Evolutionary conservation across 2,888 invertebrate species (phyloP).

Genomic region (Saturnia pavonia): DNA sequence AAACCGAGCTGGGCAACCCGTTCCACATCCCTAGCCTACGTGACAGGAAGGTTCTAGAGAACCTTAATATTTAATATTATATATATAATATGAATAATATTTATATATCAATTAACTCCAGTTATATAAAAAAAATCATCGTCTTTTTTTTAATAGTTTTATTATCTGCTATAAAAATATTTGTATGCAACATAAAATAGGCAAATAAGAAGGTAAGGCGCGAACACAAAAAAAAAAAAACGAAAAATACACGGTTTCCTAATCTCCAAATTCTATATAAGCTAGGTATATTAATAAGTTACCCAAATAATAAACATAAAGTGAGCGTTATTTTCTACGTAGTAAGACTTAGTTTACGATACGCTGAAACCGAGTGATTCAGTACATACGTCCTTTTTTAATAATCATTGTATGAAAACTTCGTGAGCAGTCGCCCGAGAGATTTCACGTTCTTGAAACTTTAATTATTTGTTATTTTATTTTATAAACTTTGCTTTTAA

Average conservation of each 20-base stretch:
- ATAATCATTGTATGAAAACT: constrained; percentile 56
- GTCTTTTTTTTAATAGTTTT: constrained; percentile 3
- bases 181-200: constrained; percentile 33
- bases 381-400: constrained; percentile 55
- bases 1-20: no score
- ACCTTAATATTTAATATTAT: no score
- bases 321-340: constrained; percentile 22
- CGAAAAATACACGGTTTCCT: constrained; percentile 67
- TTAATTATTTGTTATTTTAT: constrained; percentile 7
- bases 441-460: constrained; percentile 20
- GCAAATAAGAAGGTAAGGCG: constrained; percentile 32
- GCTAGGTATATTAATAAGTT: constrained; percentile 73
- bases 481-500: not conserved
- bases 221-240: constrained; percentile 41
- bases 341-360: constrained; percentile 38
- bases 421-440: constrained; percentile 58
- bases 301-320: constrained; percentile 40
- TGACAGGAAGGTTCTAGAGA: no score
- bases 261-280: constrained; percentile 76
- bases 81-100: no score
- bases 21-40: no score
- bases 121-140: not conserved
- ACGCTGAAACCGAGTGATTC: constrained; percentile 34
- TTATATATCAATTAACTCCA: no score
- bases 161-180: constrained; percentile 14